Conservation (phyloP, 2,797 vertebrate species). For the Semaprochilodus insignis region DNA sequence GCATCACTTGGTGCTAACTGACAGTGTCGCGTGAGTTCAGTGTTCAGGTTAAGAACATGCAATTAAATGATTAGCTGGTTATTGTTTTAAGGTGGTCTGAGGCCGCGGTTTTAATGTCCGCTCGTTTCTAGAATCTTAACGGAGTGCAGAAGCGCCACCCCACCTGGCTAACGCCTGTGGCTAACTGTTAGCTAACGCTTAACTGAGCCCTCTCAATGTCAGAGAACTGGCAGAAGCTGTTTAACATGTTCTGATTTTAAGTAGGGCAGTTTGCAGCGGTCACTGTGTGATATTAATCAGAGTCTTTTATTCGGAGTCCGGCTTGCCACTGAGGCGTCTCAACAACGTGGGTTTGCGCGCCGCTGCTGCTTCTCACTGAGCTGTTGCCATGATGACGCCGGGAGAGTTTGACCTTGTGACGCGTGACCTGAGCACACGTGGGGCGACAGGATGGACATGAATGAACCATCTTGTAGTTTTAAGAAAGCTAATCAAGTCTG, state of each 20-base stretch:
- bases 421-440: slow-evolving; percentile 74
- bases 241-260: background rate
- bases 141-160: background rate
- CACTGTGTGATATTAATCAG: background rate
- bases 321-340: background rate
- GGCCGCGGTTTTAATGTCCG: background rate
- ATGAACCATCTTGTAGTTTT: background rate
- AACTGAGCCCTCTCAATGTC: background rate
- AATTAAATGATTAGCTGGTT: no score
- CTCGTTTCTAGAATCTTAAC: background rate
- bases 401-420: slow-evolving; percentile 81
- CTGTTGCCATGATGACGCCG: slow-evolving; percentile 63
- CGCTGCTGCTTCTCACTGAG: slow-evolving; percentile 36
- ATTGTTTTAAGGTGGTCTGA: no score
- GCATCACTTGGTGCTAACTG: no score
- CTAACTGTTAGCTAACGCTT: background rate
- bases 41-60: no score
- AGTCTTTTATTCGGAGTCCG: background rate
- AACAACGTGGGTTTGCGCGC: slow-evolving; percentile 32
- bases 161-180: background rate
- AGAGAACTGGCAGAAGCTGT: background rate
- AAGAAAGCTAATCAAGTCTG: no score
- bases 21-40: no score
- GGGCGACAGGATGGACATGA: background rate
- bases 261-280: background rate